Evolutionary conservation across 2,113 vertebrate species (phyloP).

Genomic region (Acanthisitta chloris): DNA sequence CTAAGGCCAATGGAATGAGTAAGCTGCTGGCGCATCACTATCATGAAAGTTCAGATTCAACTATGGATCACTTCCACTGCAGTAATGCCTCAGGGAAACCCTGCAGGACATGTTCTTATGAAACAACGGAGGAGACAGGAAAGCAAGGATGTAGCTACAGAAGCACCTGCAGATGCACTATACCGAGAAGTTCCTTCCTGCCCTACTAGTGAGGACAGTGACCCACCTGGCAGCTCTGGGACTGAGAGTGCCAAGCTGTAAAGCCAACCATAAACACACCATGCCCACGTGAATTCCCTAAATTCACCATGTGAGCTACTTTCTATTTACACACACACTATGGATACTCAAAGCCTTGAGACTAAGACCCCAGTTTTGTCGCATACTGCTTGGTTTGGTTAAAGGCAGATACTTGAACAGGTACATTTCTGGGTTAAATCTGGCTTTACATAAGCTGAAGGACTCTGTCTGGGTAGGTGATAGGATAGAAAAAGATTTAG

Average conservation of each 20-base stretch:
- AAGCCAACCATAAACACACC: not conserved
- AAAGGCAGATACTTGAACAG: not conserved
- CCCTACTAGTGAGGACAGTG: not conserved
- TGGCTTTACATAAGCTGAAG: constrained; percentile 17
- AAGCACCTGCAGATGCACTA: not conserved
- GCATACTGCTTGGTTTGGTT: not conserved
- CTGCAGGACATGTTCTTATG: not conserved
- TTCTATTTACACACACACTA: not conserved
- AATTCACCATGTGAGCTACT: not conserved
- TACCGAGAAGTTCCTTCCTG: not conserved
- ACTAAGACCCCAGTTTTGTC: not conserved
- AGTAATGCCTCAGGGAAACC: not conserved
- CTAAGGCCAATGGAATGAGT: not conserved
- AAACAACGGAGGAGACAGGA: not conserved
- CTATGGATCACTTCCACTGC: not conserved
- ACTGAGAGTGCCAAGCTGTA: not conserved
- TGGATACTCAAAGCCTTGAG: not conserved
- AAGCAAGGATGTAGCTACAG: not conserved
- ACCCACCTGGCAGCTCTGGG: not conserved
- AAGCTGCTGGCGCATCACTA: not conserved
- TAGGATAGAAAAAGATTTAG: not conserved
- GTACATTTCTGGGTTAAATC: not conserved
- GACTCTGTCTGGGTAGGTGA: not conserved
- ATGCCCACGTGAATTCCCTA: not conserved
- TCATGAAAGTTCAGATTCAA: not conserved